These are phyloP conservation scores for Andricus quercusramuli DNA, from an alignment of 2,888 invertebrate genomes.

Conservation along the genomic window DNA sequence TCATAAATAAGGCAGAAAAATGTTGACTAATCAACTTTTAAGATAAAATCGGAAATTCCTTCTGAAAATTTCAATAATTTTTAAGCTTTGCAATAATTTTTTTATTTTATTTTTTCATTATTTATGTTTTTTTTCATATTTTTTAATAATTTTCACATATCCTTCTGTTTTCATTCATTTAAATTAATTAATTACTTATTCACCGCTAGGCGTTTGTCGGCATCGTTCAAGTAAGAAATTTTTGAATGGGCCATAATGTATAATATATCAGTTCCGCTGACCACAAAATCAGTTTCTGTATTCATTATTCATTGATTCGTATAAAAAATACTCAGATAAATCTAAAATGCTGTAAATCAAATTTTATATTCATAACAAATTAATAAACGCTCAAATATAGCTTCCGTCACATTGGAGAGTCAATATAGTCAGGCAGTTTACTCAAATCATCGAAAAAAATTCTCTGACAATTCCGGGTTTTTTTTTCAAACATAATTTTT, in stretches of 20 bases:
- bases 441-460: no score
- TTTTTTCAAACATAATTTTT: no score
- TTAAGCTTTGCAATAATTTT: fast-evolving
- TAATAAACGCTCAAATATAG: slow-evolving; percentile 23
- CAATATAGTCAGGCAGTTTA: no score
- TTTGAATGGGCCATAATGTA: slow-evolving; percentile 5
- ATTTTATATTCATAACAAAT: neutral
- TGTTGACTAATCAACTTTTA: no score
- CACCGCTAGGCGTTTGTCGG: neutral
- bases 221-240: slow-evolving; percentile 19
- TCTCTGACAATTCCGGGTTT: no score
- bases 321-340: neutral
- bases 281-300: slow-evolving; percentile 8
- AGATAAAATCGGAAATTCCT: no score
- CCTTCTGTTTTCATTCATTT: slow-evolving; percentile 37
- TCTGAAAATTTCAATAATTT: no score
- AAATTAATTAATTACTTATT: slow-evolving; percentile 7
- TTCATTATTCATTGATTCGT: slow-evolving; percentile 26
- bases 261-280: neutral
- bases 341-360: slow-evolving; percentile 23
- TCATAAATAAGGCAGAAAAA: no score
- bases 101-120: no score
- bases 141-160: no score
- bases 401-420: neutral
- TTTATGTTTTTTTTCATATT: no score